These are phyloP conservation scores for Alosa sapidissima DNA, from an alignment of 2,797 vertebrate species.

Conservation along the genomic window DNA sequence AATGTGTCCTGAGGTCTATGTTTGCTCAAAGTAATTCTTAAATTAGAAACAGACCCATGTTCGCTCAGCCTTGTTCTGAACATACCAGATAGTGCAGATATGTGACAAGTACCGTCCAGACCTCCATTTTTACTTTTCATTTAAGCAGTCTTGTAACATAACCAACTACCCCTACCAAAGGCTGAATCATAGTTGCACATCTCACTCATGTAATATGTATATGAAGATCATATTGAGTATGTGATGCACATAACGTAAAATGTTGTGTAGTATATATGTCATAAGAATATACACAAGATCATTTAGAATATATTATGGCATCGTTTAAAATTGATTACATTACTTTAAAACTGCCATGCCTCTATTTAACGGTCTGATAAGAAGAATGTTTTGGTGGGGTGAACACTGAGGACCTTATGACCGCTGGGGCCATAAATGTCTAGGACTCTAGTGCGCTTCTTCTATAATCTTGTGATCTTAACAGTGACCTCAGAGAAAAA, in stretches of 20 bases:
- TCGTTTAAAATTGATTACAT: not conserved
- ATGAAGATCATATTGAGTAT: not conserved
- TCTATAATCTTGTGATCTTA: not conserved
- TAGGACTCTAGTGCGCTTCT: not conserved
- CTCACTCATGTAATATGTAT: not conserved
- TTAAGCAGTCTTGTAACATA: not conserved
- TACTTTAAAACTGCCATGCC: not conserved
- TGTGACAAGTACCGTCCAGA: constrained; percentile 17
- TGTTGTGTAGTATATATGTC: not conserved
- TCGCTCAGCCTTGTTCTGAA: constrained; percentile 10
- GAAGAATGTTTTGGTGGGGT: not conserved
- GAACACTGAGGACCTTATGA: not conserved
- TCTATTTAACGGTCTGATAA: not conserved
- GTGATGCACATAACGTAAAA: not conserved
- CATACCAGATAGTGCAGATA: no score
- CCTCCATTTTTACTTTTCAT: not conserved
- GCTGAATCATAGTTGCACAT: not conserved
- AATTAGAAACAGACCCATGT: constrained; percentile 27
- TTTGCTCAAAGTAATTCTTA: constrained; percentile 22
- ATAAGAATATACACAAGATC: not conserved
- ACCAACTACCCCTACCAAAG: not conserved
- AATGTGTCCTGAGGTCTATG: constrained; percentile 20
- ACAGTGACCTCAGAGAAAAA: not conserved
- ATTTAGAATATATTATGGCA: not conserved
- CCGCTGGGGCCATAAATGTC: not conserved